These are phyloP conservation scores for Heterotis niloticus DNA, from an alignment of 2,113 vertebrate species.

Conservation along the genomic window DNA sequence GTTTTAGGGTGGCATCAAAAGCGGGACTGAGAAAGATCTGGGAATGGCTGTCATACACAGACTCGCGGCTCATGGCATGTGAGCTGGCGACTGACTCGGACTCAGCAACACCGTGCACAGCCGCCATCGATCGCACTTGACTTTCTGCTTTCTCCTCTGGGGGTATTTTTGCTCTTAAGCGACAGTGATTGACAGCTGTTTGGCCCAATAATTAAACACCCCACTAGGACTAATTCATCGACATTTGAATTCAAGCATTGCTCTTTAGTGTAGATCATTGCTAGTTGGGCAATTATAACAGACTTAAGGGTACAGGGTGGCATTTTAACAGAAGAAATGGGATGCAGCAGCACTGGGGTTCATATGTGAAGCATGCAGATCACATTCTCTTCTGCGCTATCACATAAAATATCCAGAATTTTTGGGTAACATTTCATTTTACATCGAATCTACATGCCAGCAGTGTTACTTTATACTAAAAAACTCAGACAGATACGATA, in stretches of 20 bases:
- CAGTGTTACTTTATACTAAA: too few species aligned
- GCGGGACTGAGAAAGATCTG: not conserved
- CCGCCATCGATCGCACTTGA: not conserved
- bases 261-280: conserved; percentile 16
- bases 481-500: too few species aligned
- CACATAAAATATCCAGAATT: not conserved
- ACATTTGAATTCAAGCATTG: conserved; percentile 21
- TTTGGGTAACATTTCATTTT: not conserved
- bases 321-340: conserved; percentile 5
- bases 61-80: conserved; percentile 16
- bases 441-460: too few species aligned
- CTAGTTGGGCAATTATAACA: conserved; percentile 22
- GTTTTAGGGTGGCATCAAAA: conserved; percentile 14
- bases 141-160: not conserved
- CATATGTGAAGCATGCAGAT: not conserved
- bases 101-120: not conserved
- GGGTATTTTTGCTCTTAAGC: not conserved
- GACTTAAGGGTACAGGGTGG: not conserved
- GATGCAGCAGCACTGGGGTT: not conserved
- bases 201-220: conserved; percentile 15
- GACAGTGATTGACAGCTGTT: conserved; percentile 16
- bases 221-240: conserved; percentile 3
- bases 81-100: conserved; percentile 5
- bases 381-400: not conserved
- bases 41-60: not conserved